Evolutionary conservation across 2,113 vertebrate species (phyloP).

Genomic region (Echinops telfairi): DNA sequence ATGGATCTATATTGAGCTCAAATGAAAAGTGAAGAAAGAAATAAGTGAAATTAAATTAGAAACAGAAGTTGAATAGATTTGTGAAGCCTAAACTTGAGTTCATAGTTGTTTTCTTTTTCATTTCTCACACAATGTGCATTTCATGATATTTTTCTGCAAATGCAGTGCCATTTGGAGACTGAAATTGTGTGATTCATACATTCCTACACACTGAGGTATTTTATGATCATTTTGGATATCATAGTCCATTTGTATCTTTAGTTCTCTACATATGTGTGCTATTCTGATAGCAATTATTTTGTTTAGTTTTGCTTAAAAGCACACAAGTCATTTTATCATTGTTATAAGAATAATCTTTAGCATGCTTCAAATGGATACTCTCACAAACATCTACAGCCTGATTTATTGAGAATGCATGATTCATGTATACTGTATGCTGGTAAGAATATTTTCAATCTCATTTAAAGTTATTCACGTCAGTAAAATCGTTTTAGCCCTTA

Average conservation of each 20-base stretch:
- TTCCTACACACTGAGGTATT: neutral
- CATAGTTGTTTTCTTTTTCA: slow-evolving; percentile 60
- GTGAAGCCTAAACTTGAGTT: slow-evolving; percentile 80
- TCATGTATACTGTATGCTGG: rapidly evolving
- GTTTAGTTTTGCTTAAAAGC: neutral
- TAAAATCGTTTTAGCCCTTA: neutral
- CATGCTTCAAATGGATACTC: neutral
- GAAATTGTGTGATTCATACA: slow-evolving; percentile 58
- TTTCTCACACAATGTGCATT: slow-evolving; percentile 75
- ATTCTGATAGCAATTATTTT: neutral
- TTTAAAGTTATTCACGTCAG: neutral
- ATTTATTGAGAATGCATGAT: neutral
- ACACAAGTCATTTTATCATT: neutral
- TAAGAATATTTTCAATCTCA: neutral
- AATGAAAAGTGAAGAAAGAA: slow-evolving; percentile 34
- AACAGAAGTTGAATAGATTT: slow-evolving; percentile 82
- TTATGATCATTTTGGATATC: neutral
- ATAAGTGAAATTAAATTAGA: slow-evolving; percentile 82
- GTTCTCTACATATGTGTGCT: neutral
- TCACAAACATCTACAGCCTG: neutral
- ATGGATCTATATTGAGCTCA: slow-evolving; percentile 57
- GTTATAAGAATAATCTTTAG: neutral
- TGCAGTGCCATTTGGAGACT: slow-evolving; percentile 73
- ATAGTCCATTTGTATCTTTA: neutral
- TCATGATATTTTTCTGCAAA: slow-evolving; percentile 77